phyloP scores from a whole-genome alignment of 2,888 invertebrate genomes.

The Sepioteuthis lessoniana region DNA sequence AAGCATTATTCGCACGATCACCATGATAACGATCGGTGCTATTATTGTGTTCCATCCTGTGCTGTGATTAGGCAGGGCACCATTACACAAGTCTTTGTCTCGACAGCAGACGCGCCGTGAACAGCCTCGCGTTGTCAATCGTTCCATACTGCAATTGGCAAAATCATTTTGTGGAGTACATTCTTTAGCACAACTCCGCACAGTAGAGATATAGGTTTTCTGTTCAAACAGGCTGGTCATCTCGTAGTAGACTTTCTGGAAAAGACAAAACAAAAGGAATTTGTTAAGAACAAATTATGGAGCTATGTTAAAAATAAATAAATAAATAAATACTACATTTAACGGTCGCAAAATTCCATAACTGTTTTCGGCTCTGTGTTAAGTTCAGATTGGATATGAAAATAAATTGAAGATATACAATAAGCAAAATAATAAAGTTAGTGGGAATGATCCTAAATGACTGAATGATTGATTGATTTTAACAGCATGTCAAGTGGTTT shows the following conservation, averaged over 20 bases:
- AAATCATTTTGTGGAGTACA: constrained; percentile 63
- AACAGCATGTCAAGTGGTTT: too few relatives aligned
- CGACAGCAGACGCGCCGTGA: constrained; percentile 61
- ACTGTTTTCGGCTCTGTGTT: too few relatives aligned
- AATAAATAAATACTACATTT: too few relatives aligned
- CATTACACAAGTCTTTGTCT: constrained; percentile 64
- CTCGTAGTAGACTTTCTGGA: constrained; percentile 66
- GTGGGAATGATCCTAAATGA: too few relatives aligned
- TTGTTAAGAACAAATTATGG: neutral
- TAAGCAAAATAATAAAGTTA: too few relatives aligned
- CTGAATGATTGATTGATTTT: too few relatives aligned
- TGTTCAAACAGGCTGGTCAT: constrained; percentile 60
- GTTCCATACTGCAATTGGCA: constrained; percentile 59
- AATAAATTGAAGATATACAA: too few relatives aligned
- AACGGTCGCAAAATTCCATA: too few relatives aligned
- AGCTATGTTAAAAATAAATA: too few relatives aligned
- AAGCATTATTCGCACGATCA: neutral
- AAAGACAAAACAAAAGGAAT: neutral
- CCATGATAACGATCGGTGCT: constrained; percentile 10
- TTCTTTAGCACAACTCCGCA: constrained; percentile 64
- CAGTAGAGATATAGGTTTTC: constrained; percentile 58
- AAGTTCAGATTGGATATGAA: too few relatives aligned
- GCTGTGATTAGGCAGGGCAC: constrained; percentile 41
- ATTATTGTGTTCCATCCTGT: neutral
- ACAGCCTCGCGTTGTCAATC: constrained; percentile 62